phyloP scores from a whole-genome alignment of 2,888 invertebrate species.

The Leptinotarsa peninsularis region DNA sequence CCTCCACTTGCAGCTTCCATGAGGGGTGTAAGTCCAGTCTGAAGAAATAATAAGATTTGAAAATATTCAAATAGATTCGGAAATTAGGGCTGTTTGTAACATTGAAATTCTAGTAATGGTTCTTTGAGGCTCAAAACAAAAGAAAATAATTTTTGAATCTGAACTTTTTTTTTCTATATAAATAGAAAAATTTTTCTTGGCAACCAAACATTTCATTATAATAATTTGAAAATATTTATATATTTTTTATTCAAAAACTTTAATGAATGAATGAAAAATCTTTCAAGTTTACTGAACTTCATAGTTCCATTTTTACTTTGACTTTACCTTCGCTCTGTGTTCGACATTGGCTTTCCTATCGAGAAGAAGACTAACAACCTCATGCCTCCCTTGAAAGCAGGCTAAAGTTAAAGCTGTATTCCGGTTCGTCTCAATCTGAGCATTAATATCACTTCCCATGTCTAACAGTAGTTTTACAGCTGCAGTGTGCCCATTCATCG shows the following conservation, averaged over 20 bases:
- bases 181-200: too few species aligned
- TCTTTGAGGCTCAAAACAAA: too few species aligned
- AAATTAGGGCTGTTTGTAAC: not conserved
- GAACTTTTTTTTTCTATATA: too few species aligned
- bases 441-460: constrained; percentile 99
- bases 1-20: constrained; percentile 99
- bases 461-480: constrained; percentile 95
- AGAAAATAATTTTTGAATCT: too few species aligned
- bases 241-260: too few species aligned
- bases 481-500: constrained; percentile 98
- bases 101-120: too few species aligned
- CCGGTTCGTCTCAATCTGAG: constrained; percentile 98
- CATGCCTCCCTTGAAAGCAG: constrained; percentile 98
- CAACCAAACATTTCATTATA: too few species aligned
- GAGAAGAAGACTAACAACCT: constrained; percentile 95
- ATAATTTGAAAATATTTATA: too few species aligned
- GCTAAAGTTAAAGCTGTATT: constrained; percentile 98
- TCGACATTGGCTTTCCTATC: constrained; percentile 99
- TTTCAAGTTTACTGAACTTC: not conserved
- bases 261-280: too few species aligned
- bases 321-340: constrained; percentile 80
- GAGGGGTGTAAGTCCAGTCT: constrained; percentile 96
- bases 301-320: not conserved
- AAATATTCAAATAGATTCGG: constrained; percentile 17
- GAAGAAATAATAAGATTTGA: constrained; percentile 24